phyloP scores from a whole-genome alignment of 2,113 vertebrate genomes.

The Bothrops jararaca region DNA sequence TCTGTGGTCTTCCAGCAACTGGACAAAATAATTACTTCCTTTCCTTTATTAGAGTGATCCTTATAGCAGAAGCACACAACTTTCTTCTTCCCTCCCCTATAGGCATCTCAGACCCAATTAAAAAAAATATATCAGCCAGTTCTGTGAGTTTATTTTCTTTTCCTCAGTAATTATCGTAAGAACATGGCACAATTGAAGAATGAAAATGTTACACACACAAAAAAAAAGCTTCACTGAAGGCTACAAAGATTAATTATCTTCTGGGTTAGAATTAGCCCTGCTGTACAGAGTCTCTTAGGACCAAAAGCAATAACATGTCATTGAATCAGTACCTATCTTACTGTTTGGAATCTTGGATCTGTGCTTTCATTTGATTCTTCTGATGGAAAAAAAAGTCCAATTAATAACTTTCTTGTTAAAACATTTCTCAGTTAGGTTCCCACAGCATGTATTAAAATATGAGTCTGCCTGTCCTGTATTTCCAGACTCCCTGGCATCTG shows the following conservation, averaged over 20 bases:
- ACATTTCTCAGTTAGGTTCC: slow-evolving; percentile 28
- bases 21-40: neutral
- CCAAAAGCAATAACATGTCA: neutral
- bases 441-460: slow-evolving; percentile 41
- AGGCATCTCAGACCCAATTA: neutral
- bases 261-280: neutral
- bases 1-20: neutral
- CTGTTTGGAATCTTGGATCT: neutral
- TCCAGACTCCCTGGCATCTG: neutral
- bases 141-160: neutral
- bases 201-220: neutral
- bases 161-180: neutral
- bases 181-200: neutral
- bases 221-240: slow-evolving; percentile 16
- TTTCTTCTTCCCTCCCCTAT: neutral
- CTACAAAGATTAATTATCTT: slow-evolving; percentile 30
- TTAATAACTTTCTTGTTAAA: slow-evolving; percentile 42
- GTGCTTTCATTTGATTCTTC: slow-evolving; percentile 5
- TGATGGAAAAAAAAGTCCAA: slow-evolving; percentile 25
- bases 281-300: slow-evolving; percentile 35
- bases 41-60: neutral
- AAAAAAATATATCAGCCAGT: neutral
- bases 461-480: slow-evolving; percentile 35
- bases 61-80: neutral
- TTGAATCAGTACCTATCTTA: slow-evolving; percentile 21